A percentile compares a stretch with the other conserved stretches of the same genome.
These are phyloP conservation scores for Amiota mariae DNA, from an alignment of 2,888 invertebrate genomes.

Conservation along the genomic window DNA sequence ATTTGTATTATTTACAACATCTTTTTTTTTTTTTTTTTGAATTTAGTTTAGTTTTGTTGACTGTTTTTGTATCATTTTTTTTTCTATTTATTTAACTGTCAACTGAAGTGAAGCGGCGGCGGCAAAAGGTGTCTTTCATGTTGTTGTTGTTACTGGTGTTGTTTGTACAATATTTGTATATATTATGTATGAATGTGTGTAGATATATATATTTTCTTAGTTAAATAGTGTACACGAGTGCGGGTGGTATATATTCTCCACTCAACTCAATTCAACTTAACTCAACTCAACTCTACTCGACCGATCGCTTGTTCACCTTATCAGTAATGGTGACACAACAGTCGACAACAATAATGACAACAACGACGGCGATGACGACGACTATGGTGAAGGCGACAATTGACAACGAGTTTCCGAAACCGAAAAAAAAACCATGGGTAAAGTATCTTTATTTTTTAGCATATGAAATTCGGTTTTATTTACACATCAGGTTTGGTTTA, in stretches of 20 bases:
- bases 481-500: conserved; percentile 44
- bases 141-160: conserved; percentile 38
- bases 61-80: neutral
- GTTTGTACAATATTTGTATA: neutral
- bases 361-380: conserved; percentile 33
- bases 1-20: too few relatives aligned
- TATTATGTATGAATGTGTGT: neutral
- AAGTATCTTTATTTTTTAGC: conserved; percentile 49
- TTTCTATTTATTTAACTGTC: neutral
- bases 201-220: too few relatives aligned
- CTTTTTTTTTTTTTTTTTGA: neutral
- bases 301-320: neutral
- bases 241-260: too few relatives aligned
- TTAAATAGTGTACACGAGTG: too few relatives aligned
- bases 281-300: neutral
- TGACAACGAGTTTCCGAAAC: too few relatives aligned
- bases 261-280: too few relatives aligned
- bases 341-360: conserved; percentile 43
- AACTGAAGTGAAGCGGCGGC: neutral
- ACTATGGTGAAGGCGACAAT: too few relatives aligned
- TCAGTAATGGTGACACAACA: conserved; percentile 19
- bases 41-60: neutral
- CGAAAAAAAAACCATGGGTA: too few relatives aligned
- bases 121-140: neutral
- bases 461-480: conserved; percentile 64